A percentile compares a stretch with the other conserved stretches of the same genome.
Conservation (phyloP, 2,797 vertebrate genomes). For the Amazona ochrocephala region DNA sequence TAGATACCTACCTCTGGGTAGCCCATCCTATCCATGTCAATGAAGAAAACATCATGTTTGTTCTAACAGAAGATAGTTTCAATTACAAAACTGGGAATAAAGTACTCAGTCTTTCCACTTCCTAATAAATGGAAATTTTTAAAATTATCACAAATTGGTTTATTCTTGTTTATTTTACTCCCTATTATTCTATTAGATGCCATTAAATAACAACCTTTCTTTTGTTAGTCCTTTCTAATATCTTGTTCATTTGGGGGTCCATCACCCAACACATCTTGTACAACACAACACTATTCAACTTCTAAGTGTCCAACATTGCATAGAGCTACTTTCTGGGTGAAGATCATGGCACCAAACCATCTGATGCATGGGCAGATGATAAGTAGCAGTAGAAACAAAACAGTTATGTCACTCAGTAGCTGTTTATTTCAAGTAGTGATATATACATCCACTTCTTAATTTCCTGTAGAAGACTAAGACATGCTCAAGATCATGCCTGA, state of each 20-base stretch:
- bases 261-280: accelerated
- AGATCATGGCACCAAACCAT: too few species aligned
- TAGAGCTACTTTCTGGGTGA: not conserved
- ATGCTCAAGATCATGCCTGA: not conserved
- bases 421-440: not conserved
- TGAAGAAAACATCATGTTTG: not conserved
- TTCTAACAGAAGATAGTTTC: not conserved
- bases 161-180: not conserved
- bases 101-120: not conserved
- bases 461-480: not conserved
- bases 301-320: accelerated
- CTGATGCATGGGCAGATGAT: not conserved
- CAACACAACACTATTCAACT: not conserved
- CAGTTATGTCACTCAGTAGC: not conserved
- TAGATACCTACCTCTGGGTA: not conserved
- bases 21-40: not conserved
- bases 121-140: not conserved
- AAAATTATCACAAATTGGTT: not conserved
- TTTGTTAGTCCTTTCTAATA: not conserved
- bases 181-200: not conserved
- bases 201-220: not conserved
- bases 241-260: not conserved
- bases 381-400: not conserved
- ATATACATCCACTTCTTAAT: not conserved
- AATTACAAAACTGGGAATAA: not conserved